Evolutionary conservation across 35 echinoderm and acorn worm species (phyloP).

Genomic region (Ptychodera flava): DNA sequence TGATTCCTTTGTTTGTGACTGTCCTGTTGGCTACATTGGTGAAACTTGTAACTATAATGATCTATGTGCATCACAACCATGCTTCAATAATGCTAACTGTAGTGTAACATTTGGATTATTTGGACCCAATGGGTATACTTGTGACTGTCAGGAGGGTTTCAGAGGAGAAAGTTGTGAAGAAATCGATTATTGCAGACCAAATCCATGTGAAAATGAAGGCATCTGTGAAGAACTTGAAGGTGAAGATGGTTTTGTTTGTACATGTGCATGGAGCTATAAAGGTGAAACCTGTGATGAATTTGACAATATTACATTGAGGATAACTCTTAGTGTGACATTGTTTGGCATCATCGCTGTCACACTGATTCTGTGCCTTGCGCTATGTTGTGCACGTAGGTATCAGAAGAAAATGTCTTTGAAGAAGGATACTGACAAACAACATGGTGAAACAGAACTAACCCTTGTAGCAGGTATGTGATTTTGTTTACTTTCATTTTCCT

Average conservation of each 20-base stretch:
- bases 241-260: neutral
- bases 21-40: conserved; percentile 33
- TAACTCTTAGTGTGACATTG: neutral
- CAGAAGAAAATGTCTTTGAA: neutral
- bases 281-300: neutral
- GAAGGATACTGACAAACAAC: neutral
- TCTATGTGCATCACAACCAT: neutral
- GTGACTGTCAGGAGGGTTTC: neutral
- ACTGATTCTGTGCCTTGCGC: neutral
- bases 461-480: no score
- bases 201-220: neutral
- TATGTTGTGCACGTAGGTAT: neutral
- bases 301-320: neutral
- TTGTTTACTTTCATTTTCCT: no score
- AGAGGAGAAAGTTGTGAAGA: neutral
- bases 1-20: conserved; percentile 64
- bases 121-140: neutral
- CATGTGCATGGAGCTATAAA: neutral
- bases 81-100: neutral
- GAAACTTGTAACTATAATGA: conserved; percentile 37
- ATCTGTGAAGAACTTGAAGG: neutral
- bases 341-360: neutral
- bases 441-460: neutral
- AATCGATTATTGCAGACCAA: neutral
- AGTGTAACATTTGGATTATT: neutral